phyloP scores from a whole-genome alignment of 2,888 invertebrate species.

The Pyrgus malvae region DNA sequence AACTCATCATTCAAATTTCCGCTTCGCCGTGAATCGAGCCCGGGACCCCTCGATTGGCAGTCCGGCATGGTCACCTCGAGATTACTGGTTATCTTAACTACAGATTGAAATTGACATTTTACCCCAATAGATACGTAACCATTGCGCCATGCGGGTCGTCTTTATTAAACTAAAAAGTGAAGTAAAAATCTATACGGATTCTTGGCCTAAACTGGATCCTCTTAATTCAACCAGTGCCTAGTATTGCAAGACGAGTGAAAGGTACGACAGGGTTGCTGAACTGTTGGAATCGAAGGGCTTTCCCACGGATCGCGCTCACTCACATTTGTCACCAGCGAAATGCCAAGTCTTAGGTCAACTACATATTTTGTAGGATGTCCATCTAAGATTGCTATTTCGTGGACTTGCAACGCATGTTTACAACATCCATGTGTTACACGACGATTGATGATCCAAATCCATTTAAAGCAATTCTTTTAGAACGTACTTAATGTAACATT shows the following conservation, averaged over 20 bases:
- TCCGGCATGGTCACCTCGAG: no score
- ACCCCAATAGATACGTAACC: no score
- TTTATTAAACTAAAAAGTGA: not conserved
- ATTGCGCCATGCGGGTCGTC: not conserved
- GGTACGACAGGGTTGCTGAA: not conserved
- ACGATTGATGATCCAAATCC: no score
- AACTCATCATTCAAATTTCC: no score
- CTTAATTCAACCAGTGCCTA: not conserved
- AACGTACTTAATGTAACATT: no score
- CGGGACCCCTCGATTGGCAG: no score
- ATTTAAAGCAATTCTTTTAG: no score
- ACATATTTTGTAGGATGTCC: not conserved
- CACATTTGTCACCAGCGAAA: constrained; percentile 1
- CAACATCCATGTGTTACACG: no score
- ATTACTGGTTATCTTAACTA: no score
- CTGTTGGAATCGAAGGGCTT: not conserved
- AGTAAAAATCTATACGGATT: not conserved
- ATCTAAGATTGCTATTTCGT: not conserved
- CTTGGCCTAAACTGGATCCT: not conserved
- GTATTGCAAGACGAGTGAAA: constrained; percentile 9
- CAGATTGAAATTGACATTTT: no score
- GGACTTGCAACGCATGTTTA: not conserved
- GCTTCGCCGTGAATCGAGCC: no score
- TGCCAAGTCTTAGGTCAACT: not conserved
- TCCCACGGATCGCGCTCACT: constrained; percentile 5